A percentile compares a stretch with the other conserved stretches of the same genome.
Conservation (phyloP, 2,797 vertebrate genomes). For the Babyrousa celebensis region DNA sequence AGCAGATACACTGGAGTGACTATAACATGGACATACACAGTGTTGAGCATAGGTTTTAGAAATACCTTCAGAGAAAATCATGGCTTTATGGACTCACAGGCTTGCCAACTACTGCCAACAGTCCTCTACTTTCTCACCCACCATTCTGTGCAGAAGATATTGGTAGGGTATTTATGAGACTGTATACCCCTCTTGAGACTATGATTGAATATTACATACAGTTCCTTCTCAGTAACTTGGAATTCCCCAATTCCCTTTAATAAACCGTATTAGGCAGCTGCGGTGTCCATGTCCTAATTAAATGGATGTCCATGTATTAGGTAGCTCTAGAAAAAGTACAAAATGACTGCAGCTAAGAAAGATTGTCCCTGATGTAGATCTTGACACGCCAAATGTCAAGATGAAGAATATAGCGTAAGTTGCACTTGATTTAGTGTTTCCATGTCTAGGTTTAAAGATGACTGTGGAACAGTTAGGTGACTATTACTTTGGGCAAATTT, state of each 20-base stretch:
- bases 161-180: not conserved
- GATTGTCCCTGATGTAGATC: not conserved
- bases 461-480: not conserved
- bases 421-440: not conserved
- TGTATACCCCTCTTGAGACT: not conserved
- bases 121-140: not conserved
- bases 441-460: not conserved
- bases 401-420: not conserved
- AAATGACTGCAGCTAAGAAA: not conserved
- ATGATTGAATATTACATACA: not conserved
- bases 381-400: constrained; percentile 4
- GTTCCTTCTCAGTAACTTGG: not conserved
- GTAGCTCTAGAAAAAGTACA: not conserved
- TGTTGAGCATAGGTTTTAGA: not conserved
- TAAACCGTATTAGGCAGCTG: not conserved
- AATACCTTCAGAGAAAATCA: constrained; percentile 42
- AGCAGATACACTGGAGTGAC: not conserved
- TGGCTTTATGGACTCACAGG: not conserved
- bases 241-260: not conserved
- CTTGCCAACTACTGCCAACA: not conserved
- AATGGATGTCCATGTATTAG: not conserved
- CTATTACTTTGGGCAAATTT: not conserved
- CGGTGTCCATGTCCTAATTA: not conserved
- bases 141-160: not conserved
- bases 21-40: not conserved